Conservation (phyloP, 2,888 invertebrate genomes). For the Cryptophagus acutangulus region DNA sequence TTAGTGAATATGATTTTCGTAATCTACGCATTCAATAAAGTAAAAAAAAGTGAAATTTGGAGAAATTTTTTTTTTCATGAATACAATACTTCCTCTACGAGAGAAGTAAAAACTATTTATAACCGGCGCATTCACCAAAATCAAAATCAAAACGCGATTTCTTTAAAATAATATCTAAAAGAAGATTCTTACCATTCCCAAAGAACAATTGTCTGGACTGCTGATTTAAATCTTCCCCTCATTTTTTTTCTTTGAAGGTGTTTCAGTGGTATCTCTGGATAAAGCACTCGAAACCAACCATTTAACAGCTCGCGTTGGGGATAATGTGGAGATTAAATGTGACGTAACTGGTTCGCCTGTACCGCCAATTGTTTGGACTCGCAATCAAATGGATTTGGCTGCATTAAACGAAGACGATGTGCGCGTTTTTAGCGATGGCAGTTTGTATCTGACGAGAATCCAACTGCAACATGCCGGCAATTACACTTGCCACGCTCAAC, state of each 20-base stretch:
- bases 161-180: too few relatives aligned
- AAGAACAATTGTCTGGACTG: too few relatives aligned
- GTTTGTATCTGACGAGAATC: conserved; percentile 66
- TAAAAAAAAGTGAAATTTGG: too few relatives aligned
- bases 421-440: conserved; percentile 69
- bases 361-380: conserved; percentile 66
- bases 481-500: conserved; percentile 70
- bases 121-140: too few relatives aligned
- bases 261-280: conserved; percentile 66
- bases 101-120: too few relatives aligned
- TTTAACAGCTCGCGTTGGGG: conserved; percentile 65
- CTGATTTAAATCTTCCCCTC: too few relatives aligned
- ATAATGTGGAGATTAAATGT: conserved; percentile 74
- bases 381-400: conserved; percentile 61
- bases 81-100: too few relatives aligned
- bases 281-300: conserved; percentile 67
- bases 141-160: too few relatives aligned
- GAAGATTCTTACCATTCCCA: too few relatives aligned
- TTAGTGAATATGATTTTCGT: too few relatives aligned
- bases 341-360: conserved; percentile 68
- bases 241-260: conserved; percentile 52
- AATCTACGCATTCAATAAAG: too few relatives aligned
- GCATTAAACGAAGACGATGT: conserved; percentile 58
- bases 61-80: too few relatives aligned
- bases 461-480: conserved; percentile 71